These are phyloP conservation scores for Carlito syrichta DNA, from an alignment of 2,113 vertebrate genomes.

Conservation along the genomic window DNA sequence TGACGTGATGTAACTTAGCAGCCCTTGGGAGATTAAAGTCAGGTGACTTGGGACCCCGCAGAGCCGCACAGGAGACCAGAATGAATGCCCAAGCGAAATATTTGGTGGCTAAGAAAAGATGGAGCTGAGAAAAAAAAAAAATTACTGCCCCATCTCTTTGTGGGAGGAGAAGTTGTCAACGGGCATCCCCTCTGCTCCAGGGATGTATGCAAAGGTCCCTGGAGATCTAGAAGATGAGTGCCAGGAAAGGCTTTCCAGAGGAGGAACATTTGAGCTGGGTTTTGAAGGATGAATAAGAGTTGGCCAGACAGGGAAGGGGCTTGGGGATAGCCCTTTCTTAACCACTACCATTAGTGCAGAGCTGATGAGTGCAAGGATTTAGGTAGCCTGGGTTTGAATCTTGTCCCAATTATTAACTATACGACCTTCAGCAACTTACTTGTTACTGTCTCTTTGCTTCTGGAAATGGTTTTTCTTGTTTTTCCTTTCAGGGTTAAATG, in stretches of 20 bases:
- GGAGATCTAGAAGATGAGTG: neutral
- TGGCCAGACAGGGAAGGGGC: neutral
- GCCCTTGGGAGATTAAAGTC: neutral
- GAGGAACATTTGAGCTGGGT: neutral
- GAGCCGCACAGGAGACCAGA: neutral
- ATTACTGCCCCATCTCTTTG: neutral
- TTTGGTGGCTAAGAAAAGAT: neutral
- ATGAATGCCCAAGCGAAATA: neutral
- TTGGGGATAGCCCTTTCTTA: neutral
- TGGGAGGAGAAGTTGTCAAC: neutral
- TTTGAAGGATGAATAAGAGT: conserved; percentile 3
- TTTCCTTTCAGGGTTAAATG: neutral
- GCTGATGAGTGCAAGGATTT: neutral
- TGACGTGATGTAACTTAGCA: neutral
- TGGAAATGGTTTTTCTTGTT: neutral
- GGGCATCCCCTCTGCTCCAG: neutral
- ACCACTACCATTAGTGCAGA: neutral
- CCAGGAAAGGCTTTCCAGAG: neutral
- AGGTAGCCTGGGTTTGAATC: neutral
- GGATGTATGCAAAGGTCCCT: neutral
- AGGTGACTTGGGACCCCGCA: neutral
- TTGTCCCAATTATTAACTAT: neutral
- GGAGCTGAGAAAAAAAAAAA: neutral
- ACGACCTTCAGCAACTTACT: neutral
- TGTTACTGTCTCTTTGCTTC: neutral